A percentile compares a stretch with the other conserved stretches of the same genome.
Evolutionary conservation across 2,113 vertebrate species (phyloP).

Genomic region (Oncorhynchus keta): DNA sequence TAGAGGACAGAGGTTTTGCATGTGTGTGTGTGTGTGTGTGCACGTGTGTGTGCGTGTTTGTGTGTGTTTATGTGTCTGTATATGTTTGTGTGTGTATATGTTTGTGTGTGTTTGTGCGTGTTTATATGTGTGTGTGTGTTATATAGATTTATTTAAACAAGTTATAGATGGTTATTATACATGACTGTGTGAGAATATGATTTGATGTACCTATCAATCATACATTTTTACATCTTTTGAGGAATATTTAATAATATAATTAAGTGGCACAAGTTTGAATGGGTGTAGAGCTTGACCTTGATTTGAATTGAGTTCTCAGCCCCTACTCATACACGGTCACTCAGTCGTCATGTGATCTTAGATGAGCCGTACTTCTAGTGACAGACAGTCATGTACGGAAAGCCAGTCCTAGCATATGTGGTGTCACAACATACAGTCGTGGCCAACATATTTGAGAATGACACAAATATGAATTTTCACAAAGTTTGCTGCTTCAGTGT

Average conservation of each 20-base stretch:
- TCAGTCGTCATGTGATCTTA: constrained; percentile 11
- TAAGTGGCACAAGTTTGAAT: constrained; percentile 3
- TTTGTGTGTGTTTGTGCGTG: no score
- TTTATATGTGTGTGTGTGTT: no score
- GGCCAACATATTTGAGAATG: no score
- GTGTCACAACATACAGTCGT: background rate
- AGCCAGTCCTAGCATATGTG: no score
- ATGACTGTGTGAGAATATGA: constrained; percentile 19
- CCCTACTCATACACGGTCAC: constrained; percentile 13
- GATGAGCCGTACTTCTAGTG: background rate
- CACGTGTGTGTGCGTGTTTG: no score
- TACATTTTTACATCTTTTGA: constrained; percentile 38
- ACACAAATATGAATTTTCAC: no score
- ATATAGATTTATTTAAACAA: no score
- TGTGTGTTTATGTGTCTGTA: no score
- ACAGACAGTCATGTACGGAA: background rate
- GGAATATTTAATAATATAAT: background rate
- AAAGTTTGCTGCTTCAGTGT: no score
- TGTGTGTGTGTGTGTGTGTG: constrained; percentile 15
- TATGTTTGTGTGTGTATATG: no score
- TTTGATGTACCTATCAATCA: constrained; percentile 17
- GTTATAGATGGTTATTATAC: constrained; percentile 13
- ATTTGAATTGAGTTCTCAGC: constrained; percentile 26
- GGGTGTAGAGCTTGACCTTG: constrained; percentile 13
- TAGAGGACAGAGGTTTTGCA: background rate